Percentiles rank a stretch among this genome's conserved stretches.
Evolutionary conservation across 2,113 vertebrate genomes (phyloP).

Genomic region (Etheostoma spectabile): DNA sequence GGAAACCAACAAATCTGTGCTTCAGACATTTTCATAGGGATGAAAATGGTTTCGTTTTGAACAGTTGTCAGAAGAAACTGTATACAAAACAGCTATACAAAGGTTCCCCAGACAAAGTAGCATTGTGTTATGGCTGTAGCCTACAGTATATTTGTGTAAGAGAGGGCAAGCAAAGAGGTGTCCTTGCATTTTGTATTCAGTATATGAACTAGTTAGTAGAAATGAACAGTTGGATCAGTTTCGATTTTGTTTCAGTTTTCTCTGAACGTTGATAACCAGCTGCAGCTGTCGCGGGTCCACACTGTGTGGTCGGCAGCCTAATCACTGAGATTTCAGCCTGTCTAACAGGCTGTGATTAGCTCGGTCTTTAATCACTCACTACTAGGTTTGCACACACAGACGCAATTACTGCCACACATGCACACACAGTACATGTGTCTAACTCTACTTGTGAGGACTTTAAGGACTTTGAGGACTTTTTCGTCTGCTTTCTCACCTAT

Average conservation of each 20-base stretch:
- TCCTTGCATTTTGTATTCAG: neutral
- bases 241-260: constrained; percentile 18
- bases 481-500: neutral
- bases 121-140: neutral
- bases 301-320: constrained; percentile 63
- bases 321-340: constrained; percentile 70
- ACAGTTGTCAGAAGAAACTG: constrained; percentile 16
- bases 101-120: neutral
- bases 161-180: neutral
- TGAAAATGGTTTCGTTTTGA: constrained; percentile 38
- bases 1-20: constrained; percentile 35
- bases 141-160: neutral
- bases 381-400: constrained; percentile 28
- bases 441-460: neutral
- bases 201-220: neutral
- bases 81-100: constrained; percentile 7
- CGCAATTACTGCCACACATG: constrained; percentile 29
- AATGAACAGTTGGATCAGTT: constrained; percentile 21
- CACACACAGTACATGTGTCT: neutral
- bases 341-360: constrained; percentile 57
- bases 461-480: too few relatives aligned
- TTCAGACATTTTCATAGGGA: constrained; percentile 38
- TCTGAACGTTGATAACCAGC: constrained; percentile 61
- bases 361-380: constrained; percentile 57
- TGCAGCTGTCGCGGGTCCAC: constrained; percentile 68